Base-by-base conservation (phyloP, 1,140 invertebrate species). In the Solenopsis fugax region DNA sequence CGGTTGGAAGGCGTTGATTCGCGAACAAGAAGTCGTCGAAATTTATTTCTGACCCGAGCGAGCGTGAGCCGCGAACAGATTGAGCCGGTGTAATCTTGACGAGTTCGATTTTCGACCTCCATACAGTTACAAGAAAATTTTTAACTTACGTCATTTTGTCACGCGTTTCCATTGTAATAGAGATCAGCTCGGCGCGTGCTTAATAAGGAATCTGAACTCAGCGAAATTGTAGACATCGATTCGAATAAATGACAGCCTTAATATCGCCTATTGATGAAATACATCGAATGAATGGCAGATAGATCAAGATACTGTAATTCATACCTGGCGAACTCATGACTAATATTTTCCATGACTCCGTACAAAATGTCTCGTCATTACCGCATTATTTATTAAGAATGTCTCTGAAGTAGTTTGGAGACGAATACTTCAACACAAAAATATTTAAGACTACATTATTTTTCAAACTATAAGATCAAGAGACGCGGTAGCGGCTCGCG, bases 1-100 rank as follows among this genome's bases (percentile, higher is more conserved):
- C 24, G 64, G 34, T 45, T 9, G 37, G 45, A 52, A 73, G 52
- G 50, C 50, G 50, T 56, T 52, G 58, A 65, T 84, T 50, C 5
- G 34, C 10, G 67, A 41, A 45, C 54, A 85, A 62, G 45, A 85
- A 82, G 24, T 48, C 24, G 50, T 50, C 48, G n/a, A 85, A 69
- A 85, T 87, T 87, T 85, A 73, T 50, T 85, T 73, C 34, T 16
- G 60, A 52, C 13, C 29, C 13, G 5, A 67, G 29, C 18, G 41
- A 16, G 2, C n/a, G 18, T n/a, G n/a, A 71, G 45, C 50, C 5
- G 50, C 48, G 41, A 73, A 24, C 4, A 65, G 29, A 48, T 34
- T 16, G 18, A 34, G 45, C 24, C 12, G 58, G 0, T 4, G 12
- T 45, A 18, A 67, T 80, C 13, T 67, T 29, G 18, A 6, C 50